Base-by-base conservation (phyloP, 2,797 vertebrate genomes). In the Basileuterus tristriatus region DNA sequence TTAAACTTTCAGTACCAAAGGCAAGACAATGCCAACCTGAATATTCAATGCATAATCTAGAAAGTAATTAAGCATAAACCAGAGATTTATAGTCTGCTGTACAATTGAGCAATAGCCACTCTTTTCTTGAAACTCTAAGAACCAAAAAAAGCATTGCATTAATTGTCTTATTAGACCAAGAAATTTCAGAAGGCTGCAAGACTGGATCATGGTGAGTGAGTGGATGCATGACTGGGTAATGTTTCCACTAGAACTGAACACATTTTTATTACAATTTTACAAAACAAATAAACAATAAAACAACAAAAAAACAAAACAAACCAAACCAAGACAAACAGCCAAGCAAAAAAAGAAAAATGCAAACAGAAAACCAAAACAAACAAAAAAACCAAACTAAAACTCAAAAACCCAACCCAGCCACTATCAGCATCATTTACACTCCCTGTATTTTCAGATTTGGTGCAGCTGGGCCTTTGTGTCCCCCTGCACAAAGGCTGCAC, bases 331-430 rank as follows among this genome's bases (percentile, higher is more conserved):
- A 9, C 27, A 49, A 49, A 36, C n/a, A 1, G 12, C 4, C 20
- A 22, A 58, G 43, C 3, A 21, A 22, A 27, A 50, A 8, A 36
- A 21, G 6, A 39, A 39, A 39, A 39, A 39, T 44, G n/a, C 10
- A 46, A 52, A 46, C 6, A 21, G 19, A 58, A 49, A 15, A 0
- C 0, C 12, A 20, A 52, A 52, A 12, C 50, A 52, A 50, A 29
- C 27, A 18, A 30, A 50, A 29, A 4, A 44, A 22, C 2, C 10
- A 13, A 64, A 34, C 24, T 41, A 15, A 56, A 65, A 3, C 21
- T 4, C 8, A 5, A 46, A 65, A 59, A 0, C 0, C 2, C 20
- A 52, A 39, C 32, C 39, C 15, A 65, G 12, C 2, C 10, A 15
- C 52, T 34, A 14, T 24, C 34, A 11, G 27, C 44, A n/a, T 55